phyloP scores from a whole-genome alignment of 2,113 vertebrate species.

The Setophaga kirtlandii region DNA sequence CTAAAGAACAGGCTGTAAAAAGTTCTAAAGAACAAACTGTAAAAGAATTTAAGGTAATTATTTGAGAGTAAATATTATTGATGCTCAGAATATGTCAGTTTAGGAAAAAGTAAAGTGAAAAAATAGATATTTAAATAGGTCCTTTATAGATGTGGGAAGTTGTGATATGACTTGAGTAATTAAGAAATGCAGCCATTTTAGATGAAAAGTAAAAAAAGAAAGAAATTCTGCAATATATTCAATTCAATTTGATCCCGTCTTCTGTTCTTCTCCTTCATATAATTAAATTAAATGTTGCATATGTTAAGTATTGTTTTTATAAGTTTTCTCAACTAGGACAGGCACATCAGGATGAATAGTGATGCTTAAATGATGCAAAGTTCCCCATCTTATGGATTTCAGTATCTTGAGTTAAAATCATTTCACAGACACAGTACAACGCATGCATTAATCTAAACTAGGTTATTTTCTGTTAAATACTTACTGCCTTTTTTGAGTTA shows the following conservation, averaged over 20 bases:
- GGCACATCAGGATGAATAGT: neutral
- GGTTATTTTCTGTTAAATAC: conserved; percentile 33
- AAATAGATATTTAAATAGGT: neutral
- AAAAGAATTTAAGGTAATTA: neutral
- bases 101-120: neutral
- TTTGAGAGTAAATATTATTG: neutral
- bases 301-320: neutral
- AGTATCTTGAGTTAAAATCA: conserved; percentile 12
- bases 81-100: neutral
- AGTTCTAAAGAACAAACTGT: neutral
- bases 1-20: neutral
- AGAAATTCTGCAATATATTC: neutral
- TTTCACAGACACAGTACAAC: conserved; percentile 9
- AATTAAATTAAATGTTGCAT: conserved; percentile 23
- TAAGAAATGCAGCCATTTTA: neutral
- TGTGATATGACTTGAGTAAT: neutral
- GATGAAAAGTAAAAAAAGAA: neutral
- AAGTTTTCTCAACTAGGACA: neutral
- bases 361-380: neutral
- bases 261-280: neutral
- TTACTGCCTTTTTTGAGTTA: conserved; percentile 19
- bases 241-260: neutral
- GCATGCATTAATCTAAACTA: neutral
- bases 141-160: neutral
- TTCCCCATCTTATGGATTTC: neutral